phyloP scores from a whole-genome alignment of 2,113 vertebrate genomes.

The Phainopepla nitens region DNA sequence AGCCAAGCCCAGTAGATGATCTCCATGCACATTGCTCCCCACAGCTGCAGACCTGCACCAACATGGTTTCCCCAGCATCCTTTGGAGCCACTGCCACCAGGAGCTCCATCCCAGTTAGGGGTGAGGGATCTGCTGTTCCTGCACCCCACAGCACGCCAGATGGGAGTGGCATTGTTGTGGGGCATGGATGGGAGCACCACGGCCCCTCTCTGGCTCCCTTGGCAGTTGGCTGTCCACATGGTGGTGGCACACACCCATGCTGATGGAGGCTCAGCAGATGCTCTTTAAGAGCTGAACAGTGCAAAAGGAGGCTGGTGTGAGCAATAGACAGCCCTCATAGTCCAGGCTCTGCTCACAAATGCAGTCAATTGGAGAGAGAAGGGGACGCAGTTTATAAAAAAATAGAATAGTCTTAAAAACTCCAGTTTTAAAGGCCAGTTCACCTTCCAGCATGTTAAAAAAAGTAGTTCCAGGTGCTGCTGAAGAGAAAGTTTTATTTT shows the following conservation, averaged over 20 bases:
- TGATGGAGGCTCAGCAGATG: conserved; percentile 66
- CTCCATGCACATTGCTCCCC: accelerated
- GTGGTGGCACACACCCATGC: conserved; percentile 38
- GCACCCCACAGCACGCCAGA: conserved; percentile 1
- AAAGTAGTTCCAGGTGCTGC: background rate
- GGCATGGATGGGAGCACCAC: conserved; percentile 7
- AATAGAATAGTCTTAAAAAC: background rate
- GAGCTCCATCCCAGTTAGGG: background rate
- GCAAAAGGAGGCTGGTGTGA: conserved; percentile 48
- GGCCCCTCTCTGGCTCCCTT: conserved; percentile 18
- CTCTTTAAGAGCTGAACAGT: conserved; percentile 67
- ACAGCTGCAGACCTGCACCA: background rate
- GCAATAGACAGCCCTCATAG: conserved; percentile 23
- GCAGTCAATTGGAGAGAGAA: background rate
- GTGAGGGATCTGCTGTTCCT: conserved; percentile 30
- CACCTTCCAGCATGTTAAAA: background rate
- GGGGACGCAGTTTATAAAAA: background rate
- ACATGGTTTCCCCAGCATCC: background rate
- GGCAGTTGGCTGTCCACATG: conserved; percentile 61
- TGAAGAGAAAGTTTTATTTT: background rate
- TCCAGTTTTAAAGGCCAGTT: background rate
- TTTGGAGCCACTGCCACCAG: background rate
- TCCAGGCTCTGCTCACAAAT: conserved; percentile 7
- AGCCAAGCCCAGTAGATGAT: background rate
- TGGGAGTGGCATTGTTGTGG: conserved; percentile 32